phyloP scores from a whole-genome alignment of 1,140 invertebrate species.

The Cherax destructor region DNA sequence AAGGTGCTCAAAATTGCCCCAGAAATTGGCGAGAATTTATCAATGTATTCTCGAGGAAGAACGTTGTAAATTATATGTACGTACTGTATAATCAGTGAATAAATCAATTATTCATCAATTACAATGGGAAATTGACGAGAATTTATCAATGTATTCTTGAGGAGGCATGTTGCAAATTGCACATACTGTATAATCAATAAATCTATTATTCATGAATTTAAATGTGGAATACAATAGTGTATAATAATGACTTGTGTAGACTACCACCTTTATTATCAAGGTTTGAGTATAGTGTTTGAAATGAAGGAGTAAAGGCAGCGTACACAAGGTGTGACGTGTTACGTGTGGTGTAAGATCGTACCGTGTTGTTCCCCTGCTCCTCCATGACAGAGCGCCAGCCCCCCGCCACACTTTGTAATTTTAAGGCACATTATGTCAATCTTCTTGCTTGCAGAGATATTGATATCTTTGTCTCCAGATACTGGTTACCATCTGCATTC shows the following conservation, averaged over 20 bases:
- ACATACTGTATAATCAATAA: too few species aligned
- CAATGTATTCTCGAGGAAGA: too few species aligned
- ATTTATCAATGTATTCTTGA: too few species aligned
- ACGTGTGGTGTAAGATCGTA: conserved; percentile 42
- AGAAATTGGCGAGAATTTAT: too few species aligned
- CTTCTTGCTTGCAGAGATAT: neutral
- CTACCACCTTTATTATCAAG: neutral
- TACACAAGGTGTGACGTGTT: conserved; percentile 32
- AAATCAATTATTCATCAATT: too few species aligned
- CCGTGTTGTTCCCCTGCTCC: neutral
- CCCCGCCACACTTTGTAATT: neutral
- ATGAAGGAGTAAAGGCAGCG: conserved; percentile 10
- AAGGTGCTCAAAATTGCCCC: neutral
- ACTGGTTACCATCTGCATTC: neutral
- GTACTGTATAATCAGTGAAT: too few species aligned
- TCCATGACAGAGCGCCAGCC: neutral
- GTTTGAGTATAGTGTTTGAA: neutral
- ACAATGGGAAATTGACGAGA: too few species aligned
- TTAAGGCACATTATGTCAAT: neutral
- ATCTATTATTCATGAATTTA: too few species aligned
- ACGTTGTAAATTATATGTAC: too few species aligned
- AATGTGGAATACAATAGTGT: too few species aligned
- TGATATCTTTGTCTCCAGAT: neutral
- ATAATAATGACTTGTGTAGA: too few species aligned
- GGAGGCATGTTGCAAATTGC: too few species aligned